Evolutionary conservation across 2,888 invertebrate species (phyloP).

Genomic region (Dermolepida albohirtum): DNA sequence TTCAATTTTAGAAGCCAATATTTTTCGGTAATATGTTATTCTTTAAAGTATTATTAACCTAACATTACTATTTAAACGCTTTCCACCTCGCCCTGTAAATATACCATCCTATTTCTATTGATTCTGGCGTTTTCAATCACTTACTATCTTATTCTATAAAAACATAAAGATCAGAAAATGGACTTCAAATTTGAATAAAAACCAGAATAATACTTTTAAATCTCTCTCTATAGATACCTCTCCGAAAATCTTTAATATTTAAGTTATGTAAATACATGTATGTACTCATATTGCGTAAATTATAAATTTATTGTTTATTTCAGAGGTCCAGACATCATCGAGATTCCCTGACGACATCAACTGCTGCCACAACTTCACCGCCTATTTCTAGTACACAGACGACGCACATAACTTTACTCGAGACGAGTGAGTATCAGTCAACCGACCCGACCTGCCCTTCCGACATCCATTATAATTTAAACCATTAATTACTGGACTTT

Average conservation of each 20-base stretch:
- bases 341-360: constrained; percentile 60
- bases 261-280: not conserved
- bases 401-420: constrained; percentile 64
- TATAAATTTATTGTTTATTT: constrained; percentile 52
- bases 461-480: constrained; percentile 33
- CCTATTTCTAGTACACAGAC: constrained; percentile 54
- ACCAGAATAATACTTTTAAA: not conserved
- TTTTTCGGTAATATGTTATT: no score
- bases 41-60: no score
- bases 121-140: no score
- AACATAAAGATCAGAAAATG: constrained; percentile 5
- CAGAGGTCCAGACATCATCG: constrained; percentile 65
- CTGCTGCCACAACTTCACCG: constrained; percentile 34
- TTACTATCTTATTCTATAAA: not conserved
- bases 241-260: not conserved
- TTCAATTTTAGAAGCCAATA: no score
- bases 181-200: not conserved
- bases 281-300: constrained; percentile 2
- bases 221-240: not conserved
- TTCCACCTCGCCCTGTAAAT: no score
- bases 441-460: constrained; percentile 22
- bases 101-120: no score
- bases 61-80: no score
- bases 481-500: constrained; percentile 35
- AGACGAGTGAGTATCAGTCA: constrained; percentile 61